Conservation (phyloP, 53 echinoderm and acorn worm species). For the Mesocentrotus franciscanus region DNA sequence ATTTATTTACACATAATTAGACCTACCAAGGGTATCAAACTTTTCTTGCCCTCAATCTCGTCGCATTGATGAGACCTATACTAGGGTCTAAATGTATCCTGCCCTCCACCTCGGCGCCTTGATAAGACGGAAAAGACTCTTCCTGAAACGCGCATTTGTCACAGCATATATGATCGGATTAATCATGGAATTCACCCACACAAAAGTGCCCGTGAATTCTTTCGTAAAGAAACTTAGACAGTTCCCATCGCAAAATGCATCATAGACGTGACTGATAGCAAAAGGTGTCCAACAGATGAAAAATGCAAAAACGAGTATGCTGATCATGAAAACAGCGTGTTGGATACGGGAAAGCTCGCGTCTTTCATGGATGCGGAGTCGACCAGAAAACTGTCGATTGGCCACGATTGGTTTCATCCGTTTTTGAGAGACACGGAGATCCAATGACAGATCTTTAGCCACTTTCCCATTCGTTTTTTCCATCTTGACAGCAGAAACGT, state of each 20-base stretch:
- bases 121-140: constrained; percentile 22
- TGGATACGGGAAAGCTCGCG: constrained; percentile 2
- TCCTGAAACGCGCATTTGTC: constrained; percentile 12
- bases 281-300: not conserved
- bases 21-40: too few relatives aligned
- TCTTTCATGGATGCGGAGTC: not conserved
- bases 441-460: not conserved
- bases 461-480: not conserved
- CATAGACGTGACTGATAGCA: not conserved
- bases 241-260: constrained; percentile 6
- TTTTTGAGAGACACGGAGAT: not conserved
- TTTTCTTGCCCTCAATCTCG: too few relatives aligned
- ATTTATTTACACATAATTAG: too few relatives aligned
- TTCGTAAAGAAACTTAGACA: not conserved
- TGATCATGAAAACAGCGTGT: not conserved
- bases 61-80: too few relatives aligned
- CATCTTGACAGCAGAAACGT: not conserved
- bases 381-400: not conserved
- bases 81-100: not conserved
- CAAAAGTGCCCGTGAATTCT: not conserved
- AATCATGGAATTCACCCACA: constrained; percentile 26
- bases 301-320: not conserved
- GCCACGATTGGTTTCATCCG: not conserved
- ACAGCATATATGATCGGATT: constrained; percentile 31
- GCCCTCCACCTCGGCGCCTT: not conserved